Evolutionary conservation across 2,113 vertebrate genomes (phyloP), one percentile per base, ranked within the genome.

Genomic region (Trichomycterus rosablanca): DNA sequence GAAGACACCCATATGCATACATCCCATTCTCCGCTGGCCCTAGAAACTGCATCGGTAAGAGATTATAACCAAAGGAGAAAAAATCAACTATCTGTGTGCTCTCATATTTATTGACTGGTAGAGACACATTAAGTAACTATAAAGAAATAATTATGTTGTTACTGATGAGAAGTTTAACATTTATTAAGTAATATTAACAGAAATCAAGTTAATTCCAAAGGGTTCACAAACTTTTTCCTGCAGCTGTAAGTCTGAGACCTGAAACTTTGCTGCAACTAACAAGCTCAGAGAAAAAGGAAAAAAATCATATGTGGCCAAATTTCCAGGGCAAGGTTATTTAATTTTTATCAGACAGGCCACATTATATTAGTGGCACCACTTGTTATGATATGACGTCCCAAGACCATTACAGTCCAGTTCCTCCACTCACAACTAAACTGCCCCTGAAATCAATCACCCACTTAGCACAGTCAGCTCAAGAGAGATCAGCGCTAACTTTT

Each of bases 11-110:
- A 0, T 92, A 85, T 0, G 76, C 89, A 0, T 93, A 88, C 0
- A 82, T 93, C 45, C 92, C 92, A 16, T 93, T 93, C 68, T 93
- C 92, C 18, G 92, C 90, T n/a, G 92, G 92, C 40, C 81, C 81
- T 42, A 83, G 92, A 58, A 93, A 93, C 76, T 93, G 91, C 60
- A 89, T 93, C 53, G 91, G 91, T 93, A 74, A 6, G 89, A 88
- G 14, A 30, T 7, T 30, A n/a, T n/a, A 63, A 23, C 28, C 2
- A 18, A n/a, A 28, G 39, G 14, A 34, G 4, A 50, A 3, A n/a
- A 7, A 20, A 30, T 16, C 26, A 30, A 30, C n/a, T 30, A 3
- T 7, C 26, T 30, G 26, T 30, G 26, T 30, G 7, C 7, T 7
- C 26, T 7, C 26, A 30, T 30, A 30, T 4, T 30, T n/a, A n/a